Evolutionary conservation across 2,113 vertebrate genomes (phyloP), one percentile per base, ranked within the genome.

Genomic region (Petrocephalus zakoni): DNA sequence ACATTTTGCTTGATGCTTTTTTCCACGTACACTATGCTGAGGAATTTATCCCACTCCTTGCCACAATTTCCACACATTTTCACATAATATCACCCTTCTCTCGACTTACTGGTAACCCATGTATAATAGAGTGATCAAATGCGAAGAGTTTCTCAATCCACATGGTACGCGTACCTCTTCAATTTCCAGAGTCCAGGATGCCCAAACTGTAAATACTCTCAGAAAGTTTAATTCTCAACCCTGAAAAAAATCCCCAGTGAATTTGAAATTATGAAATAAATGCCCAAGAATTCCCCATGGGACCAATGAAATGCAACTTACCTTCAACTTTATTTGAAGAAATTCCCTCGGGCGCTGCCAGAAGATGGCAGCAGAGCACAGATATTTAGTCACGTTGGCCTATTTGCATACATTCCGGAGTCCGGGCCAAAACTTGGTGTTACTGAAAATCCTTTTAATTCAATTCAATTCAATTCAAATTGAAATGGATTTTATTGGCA

Each of bases 381-480:
- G 91, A 53, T 89, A 89, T 87, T 53, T 86, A 91, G 88, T 89
- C 88, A 89, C 92, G 93, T 91, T 92, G 91, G 89, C 92, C 90
- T 93, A 95, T 95, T 94, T 94, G 92, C 93, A 95, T 93, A 93
- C 92, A 94, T 93, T 94, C 93, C 93, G 90, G 92, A 92, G 92
- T 91, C 92, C 93, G 92, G 91, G 93, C 93, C 93, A 94, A 92
- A 94, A 91, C 91, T 93, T 91, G 91, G 91, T 92, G 94, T 93
- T 93, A 92, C 93, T 91, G 72, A 93, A 94, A 95, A 95, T 95
- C 94, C 94, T 95, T 94, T 95, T 95, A 94, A 95, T 95, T 95
- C 93, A 92, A 91, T 94, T 95, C 93, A 92, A 91, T 94, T 90
- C 93, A 92, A 93, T 95, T 94, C 93, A 94, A 95, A 95, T 94